Conservation (phyloP, 2,113 vertebrate species). For the Peucedramus taeniatus region DNA sequence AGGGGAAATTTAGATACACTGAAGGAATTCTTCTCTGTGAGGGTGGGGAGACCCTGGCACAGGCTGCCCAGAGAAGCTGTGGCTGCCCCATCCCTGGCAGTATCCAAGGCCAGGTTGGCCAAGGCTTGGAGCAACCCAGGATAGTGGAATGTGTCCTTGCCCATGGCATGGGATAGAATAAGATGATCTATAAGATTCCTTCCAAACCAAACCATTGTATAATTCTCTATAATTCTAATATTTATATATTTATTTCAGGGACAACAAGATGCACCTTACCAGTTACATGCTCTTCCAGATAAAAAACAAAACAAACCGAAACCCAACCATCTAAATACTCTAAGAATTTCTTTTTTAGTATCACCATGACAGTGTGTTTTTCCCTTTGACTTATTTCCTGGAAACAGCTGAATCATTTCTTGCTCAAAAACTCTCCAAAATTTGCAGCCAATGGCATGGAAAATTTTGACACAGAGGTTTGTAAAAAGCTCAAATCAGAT, state of each 20-base stretch:
- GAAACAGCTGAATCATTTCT: conserved; percentile 27
- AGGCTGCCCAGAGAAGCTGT: background rate
- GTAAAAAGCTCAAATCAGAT: background rate
- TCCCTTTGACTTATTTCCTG: background rate
- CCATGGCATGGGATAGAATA: background rate
- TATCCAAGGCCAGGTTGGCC: background rate
- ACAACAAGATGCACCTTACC: background rate
- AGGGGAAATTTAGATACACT: background rate
- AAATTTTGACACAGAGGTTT: background rate
- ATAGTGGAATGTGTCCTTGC: background rate
- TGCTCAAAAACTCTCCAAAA: background rate
- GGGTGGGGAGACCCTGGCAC: background rate
- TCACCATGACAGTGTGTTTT: background rate
- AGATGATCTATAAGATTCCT: background rate
- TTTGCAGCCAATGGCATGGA: background rate
- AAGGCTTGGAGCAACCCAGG: background rate
- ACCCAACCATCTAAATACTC: background rate
- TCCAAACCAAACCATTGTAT: background rate
- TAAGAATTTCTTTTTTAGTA: background rate
- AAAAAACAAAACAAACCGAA: fast-evolving
- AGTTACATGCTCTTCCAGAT: background rate
- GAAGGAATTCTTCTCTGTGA: background rate
- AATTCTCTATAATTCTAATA: background rate
- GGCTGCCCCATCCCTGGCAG: background rate
- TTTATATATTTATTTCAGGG: background rate